These are phyloP conservation scores for Labeo catla DNA, from an alignment of 2,113 vertebrate species.

Conservation along the genomic window DNA sequence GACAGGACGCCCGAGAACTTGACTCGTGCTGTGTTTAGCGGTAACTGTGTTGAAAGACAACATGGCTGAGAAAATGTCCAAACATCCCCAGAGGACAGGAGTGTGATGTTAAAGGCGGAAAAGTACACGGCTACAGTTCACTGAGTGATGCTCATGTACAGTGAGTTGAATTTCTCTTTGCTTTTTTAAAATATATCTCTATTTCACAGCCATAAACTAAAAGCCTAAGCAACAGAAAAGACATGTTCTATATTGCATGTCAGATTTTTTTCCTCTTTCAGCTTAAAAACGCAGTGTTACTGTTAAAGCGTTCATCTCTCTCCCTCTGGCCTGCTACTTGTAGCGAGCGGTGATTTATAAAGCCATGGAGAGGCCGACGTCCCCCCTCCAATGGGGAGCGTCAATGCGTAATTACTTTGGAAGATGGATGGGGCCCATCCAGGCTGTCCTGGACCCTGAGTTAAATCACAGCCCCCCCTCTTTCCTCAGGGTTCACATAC, in stretches of 20 bases:
- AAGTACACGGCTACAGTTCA: conserved; percentile 24
- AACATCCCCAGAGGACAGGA: conserved; percentile 9
- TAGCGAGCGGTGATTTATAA: conserved; percentile 59
- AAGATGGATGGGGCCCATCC: conserved; percentile 58
- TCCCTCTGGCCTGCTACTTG: conserved; percentile 36
- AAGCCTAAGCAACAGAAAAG: conserved; percentile 24
- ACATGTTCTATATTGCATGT: conserved; percentile 10
- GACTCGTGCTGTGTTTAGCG: conserved; percentile 16
- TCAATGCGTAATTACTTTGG: conserved; percentile 62
- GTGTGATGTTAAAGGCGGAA: conserved; percentile 40
- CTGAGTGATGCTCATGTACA: conserved; percentile 21
- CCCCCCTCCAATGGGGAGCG: conserved; percentile 47
- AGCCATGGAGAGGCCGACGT: conserved; percentile 40
- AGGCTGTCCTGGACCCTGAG: conserved; percentile 48
- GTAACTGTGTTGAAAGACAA: conserved; percentile 35
- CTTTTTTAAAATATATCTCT: background rate
- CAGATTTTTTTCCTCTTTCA: background rate
- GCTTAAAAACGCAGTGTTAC: conserved; percentile 31
- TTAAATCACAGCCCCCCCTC: conserved; percentile 53
- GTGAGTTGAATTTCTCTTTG: conserved; percentile 17
- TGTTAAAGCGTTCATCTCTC: conserved; percentile 9
- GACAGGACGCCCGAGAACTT: conserved; percentile 13
- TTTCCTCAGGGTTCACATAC: conserved; percentile 25
- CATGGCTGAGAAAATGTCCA: conserved; percentile 36
- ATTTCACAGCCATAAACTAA: background rate